Conservation (phyloP, 2,888 invertebrate genomes). For the Cephus sareptanus region DNA sequence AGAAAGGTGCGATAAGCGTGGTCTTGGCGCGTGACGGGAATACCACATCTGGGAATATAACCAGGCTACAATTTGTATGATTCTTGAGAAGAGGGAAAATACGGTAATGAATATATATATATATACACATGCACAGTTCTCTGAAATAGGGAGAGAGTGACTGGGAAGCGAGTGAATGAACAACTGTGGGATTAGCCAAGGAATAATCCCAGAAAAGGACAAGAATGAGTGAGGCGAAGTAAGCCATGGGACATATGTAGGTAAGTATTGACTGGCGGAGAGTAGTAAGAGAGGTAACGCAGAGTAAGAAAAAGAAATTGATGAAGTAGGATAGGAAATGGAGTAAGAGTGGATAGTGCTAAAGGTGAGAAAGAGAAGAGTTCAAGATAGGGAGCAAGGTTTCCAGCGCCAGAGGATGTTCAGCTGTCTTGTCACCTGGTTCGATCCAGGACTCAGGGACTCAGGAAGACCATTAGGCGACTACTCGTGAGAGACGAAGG, state of each 20-base stretch:
- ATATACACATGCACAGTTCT: neutral
- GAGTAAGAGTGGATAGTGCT: slow-evolving; percentile 35
- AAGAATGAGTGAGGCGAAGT: neutral
- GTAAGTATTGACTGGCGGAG: neutral
- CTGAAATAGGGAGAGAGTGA: neutral
- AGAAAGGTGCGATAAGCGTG: neutral
- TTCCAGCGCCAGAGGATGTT: slow-evolving; percentile 21
- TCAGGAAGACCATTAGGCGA: slow-evolving; percentile 37
- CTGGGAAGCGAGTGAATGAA: neutral
- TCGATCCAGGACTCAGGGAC: slow-evolving; percentile 18
- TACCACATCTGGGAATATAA: neutral
- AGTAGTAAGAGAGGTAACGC: neutral
- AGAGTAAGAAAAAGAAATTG: neutral
- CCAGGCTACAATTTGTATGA: neutral
- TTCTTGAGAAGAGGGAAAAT: neutral
- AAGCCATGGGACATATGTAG: neutral
- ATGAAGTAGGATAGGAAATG: neutral
- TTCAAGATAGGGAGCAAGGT: neutral
- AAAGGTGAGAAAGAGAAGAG: slow-evolving; percentile 18
- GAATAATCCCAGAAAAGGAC: neutral
- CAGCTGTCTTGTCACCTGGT: slow-evolving; percentile 36
- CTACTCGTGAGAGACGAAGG: slow-evolving; percentile 30
- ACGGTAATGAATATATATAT: neutral
- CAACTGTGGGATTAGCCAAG: neutral
- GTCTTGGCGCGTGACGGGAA: neutral